Evolutionary conservation across 2,888 invertebrate species (phyloP).

Genomic region (Pachliopta kotzebuea): DNA sequence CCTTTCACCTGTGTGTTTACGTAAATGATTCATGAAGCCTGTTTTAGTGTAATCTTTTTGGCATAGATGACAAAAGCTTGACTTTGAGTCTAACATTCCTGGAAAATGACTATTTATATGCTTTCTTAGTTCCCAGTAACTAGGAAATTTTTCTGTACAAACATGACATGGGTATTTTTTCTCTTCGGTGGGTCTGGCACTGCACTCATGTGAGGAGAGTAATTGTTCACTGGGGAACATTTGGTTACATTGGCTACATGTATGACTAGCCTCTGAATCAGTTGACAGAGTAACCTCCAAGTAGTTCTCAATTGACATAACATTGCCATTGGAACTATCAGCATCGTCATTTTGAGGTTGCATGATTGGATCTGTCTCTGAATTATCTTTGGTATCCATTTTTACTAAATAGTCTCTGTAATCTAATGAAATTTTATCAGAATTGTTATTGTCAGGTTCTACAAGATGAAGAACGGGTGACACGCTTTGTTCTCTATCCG

Average conservation of each 20-base stretch:
- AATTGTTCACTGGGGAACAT: slow-evolving; percentile 72
- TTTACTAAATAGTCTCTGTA: slow-evolving; percentile 68
- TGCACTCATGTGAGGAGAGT: slow-evolving; percentile 67
- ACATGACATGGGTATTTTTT: slow-evolving; percentile 77
- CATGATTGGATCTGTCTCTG: slow-evolving; percentile 56
- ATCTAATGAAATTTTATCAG: slow-evolving; percentile 61
- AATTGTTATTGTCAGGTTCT: slow-evolving; percentile 74
- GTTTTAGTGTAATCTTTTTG: slow-evolving; percentile 79
- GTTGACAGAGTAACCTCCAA: slow-evolving; percentile 76
- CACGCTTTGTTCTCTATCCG: slow-evolving; percentile 69
- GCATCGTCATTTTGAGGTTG: slow-evolving; percentile 65
- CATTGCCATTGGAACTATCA: slow-evolving; percentile 74
- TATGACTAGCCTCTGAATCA: slow-evolving; percentile 76
- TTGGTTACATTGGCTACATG: slow-evolving; percentile 74
- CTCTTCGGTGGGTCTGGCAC: slow-evolving; percentile 72
- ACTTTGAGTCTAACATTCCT: slow-evolving; percentile 77
- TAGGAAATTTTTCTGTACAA: slow-evolving; percentile 74
- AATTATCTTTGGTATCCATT: slow-evolving; percentile 68
- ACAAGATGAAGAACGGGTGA: slow-evolving; percentile 72
- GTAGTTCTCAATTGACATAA: slow-evolving; percentile 77
- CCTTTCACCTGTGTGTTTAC: slow-evolving; percentile 75
- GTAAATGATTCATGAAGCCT: slow-evolving; percentile 77
- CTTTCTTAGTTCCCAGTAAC: slow-evolving; percentile 75
- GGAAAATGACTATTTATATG: slow-evolving; percentile 77
- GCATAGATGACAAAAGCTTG: slow-evolving; percentile 77